Conservation (phyloP, 2,888 invertebrate genomes). For the Rotaria socialis region DNA sequence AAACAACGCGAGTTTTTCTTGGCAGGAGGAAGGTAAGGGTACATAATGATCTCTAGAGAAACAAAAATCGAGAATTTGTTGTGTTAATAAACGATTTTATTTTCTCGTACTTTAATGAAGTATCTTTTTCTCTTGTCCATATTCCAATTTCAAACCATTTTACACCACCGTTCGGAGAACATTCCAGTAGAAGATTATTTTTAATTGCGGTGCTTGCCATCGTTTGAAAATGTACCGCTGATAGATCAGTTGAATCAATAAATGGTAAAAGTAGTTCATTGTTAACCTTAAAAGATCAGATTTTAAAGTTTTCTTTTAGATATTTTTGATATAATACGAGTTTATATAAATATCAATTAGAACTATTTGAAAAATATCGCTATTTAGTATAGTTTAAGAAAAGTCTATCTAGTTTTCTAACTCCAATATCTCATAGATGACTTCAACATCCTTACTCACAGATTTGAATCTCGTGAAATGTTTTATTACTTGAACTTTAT, state of each 20-base stretch:
- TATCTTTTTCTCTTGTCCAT: neutral
- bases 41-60: constrained; percentile 9
- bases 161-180: constrained; percentile 1
- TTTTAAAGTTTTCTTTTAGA: too few species aligned
- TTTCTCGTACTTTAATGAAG: neutral
- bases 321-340: too few species aligned
- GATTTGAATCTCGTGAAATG: too few species aligned
- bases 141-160: constrained; percentile 9
- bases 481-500: too few species aligned
- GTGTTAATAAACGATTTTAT: neutral
- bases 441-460: too few species aligned
- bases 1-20: neutral
- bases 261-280: neutral
- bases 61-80: neutral
- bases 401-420: too few species aligned
- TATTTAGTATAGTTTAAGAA: too few species aligned
- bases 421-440: too few species aligned
- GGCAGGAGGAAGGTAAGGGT: neutral
- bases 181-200: neutral
- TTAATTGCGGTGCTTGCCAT: neutral
- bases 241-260: neutral
- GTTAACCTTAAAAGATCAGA: neutral
- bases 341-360: too few species aligned
- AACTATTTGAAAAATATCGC: too few species aligned
- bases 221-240: neutral